Conservation (phyloP, 2,888 invertebrate genomes). For the Tetranychus truncatus region DNA sequence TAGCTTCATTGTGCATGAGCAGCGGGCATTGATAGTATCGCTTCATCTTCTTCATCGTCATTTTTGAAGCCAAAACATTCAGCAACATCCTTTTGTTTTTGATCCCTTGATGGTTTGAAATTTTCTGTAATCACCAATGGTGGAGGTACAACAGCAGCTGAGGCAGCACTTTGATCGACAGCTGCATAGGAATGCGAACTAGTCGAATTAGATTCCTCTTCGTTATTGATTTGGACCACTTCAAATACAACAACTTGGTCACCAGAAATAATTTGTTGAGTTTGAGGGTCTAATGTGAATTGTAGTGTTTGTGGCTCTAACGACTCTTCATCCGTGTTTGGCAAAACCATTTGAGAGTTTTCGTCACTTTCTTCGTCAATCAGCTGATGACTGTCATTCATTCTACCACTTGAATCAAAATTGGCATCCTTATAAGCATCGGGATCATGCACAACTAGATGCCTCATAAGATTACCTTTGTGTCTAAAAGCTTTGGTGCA, state of each 20-base stretch:
- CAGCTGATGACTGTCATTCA: conserved; percentile 24
- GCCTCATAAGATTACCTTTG: conserved; percentile 77
- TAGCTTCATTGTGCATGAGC: conserved; percentile 21
- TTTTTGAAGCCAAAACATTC: conserved; percentile 29
- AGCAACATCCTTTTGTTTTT: conserved; percentile 27
- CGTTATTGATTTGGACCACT: conserved; percentile 18
- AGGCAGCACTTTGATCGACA: neutral
- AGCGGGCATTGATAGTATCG: conserved; percentile 28
- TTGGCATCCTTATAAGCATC: conserved; percentile 40
- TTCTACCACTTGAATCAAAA: neutral
- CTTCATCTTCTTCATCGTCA: conserved; percentile 24
- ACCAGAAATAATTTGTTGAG: conserved; percentile 18
- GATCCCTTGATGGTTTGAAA: conserved; percentile 9
- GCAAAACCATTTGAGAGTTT: conserved; percentile 9
- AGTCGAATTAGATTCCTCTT: neutral
- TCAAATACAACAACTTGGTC: conserved; percentile 27
- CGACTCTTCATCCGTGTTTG: conserved; percentile 31
- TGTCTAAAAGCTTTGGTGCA: conserved; percentile 45
- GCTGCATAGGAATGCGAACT: too few species aligned
- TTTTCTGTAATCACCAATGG: conserved; percentile 14
- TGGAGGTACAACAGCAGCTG: conserved; percentile 4
- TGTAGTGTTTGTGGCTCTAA: conserved; percentile 38
- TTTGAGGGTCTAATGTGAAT: conserved; percentile 20
- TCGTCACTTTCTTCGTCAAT: conserved; percentile 34
- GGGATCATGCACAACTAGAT: conserved; percentile 76